These are phyloP conservation scores for Limnephilus auricula DNA, from an alignment of 2,888 invertebrate genomes.

Conservation along the genomic window DNA sequence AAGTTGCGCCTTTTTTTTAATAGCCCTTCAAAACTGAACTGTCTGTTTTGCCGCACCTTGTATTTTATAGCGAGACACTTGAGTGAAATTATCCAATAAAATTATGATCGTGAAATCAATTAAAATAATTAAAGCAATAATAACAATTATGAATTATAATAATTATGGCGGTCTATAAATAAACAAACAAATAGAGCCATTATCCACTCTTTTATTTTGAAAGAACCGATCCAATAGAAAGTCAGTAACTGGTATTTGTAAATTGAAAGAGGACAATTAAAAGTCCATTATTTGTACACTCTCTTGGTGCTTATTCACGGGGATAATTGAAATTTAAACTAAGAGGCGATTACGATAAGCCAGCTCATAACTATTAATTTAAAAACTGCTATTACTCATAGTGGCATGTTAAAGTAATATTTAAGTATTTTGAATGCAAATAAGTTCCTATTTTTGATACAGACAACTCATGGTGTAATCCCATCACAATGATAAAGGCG, in stretches of 20 bases:
- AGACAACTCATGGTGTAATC: no score
- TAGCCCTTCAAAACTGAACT: no score
- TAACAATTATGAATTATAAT: background rate
- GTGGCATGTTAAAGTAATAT: background rate
- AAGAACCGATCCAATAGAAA: background rate
- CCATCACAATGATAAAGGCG: no score
- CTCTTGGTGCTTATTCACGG: background rate
- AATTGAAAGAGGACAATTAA: slow-evolving; percentile 1
- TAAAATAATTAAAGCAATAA: background rate
- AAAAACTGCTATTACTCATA: background rate
- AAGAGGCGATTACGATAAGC: background rate
- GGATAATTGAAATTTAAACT: slow-evolving; percentile 2
- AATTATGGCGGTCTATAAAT: background rate
- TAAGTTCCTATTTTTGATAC: no score
- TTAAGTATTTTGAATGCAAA: background rate
- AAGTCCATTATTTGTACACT: background rate
- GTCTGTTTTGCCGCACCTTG: no score
- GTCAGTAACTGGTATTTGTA: background rate
- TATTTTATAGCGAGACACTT: background rate
- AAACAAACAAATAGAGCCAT: background rate
- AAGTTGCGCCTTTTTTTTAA: no score
- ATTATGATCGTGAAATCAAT: background rate
- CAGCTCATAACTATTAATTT: background rate
- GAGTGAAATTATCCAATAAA: background rate
- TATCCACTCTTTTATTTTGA: background rate